Evolutionary conservation across 2,113 vertebrate species (phyloP).

Genomic region (Clinocottus analis): DNA sequence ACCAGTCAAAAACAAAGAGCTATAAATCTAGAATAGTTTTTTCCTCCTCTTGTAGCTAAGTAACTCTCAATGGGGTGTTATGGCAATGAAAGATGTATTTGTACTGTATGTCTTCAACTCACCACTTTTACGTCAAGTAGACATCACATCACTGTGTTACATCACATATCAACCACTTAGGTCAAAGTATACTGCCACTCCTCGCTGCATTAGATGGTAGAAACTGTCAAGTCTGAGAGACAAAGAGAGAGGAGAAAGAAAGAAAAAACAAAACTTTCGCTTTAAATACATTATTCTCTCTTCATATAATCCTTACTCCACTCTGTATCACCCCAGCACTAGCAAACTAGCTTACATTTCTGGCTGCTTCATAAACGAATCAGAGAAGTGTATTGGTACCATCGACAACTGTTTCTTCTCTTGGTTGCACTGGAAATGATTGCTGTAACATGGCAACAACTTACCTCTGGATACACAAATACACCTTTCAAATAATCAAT

Average conservation of each 20-base stretch:
- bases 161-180: constrained; percentile 66
- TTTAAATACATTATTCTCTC: constrained; percentile 23
- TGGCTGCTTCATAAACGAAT: constrained; percentile 28
- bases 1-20: constrained; percentile 74
- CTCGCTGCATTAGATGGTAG: constrained; percentile 56
- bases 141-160: constrained; percentile 69
- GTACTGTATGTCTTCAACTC: constrained; percentile 75
- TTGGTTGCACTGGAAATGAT: constrained; percentile 34
- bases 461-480: constrained; percentile 62
- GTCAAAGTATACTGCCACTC: constrained; percentile 50
- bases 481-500: constrained; percentile 42
- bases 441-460: constrained; percentile 53
- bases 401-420: constrained; percentile 8
- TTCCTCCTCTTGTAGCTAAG: constrained; percentile 74
- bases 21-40: constrained; percentile 76
- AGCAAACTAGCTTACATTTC: constrained; percentile 10
- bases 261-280: constrained; percentile 6
- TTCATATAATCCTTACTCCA: constrained; percentile 28
- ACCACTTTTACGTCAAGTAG: constrained; percentile 63
- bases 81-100: constrained; percentile 73
- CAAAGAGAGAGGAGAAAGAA: constrained; percentile 8
- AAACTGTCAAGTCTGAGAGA: constrained; percentile 43
- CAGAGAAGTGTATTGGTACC: constrained; percentile 30
- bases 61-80: constrained; percentile 68
- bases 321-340: constrained; percentile 25